Conservation (phyloP, 2,113 vertebrate species). For the Aphyosemion australe region DNA sequence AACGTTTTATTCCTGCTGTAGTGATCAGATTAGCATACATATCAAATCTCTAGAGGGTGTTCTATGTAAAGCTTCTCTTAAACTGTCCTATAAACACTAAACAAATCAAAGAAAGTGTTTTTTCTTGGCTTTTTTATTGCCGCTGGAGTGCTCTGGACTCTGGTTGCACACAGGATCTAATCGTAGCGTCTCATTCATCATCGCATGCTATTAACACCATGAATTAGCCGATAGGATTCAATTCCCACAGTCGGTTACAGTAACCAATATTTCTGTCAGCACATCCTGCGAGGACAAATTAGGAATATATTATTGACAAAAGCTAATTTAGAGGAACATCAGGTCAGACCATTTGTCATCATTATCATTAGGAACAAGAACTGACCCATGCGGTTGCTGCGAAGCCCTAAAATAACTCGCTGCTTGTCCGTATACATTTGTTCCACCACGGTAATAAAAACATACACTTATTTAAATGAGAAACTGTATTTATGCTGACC, state of each 20-base stretch:
- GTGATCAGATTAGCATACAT: constrained; percentile 15
- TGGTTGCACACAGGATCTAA: constrained; percentile 44
- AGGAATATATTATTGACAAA: constrained; percentile 82
- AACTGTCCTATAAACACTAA: neutral
- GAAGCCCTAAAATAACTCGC: constrained; percentile 45
- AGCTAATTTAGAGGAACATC: constrained; percentile 77
- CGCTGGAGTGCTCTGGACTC: constrained; percentile 42
- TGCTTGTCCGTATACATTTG: constrained; percentile 1
- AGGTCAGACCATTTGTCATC: constrained; percentile 65
- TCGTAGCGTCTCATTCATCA: constrained; percentile 68
- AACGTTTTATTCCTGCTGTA: constrained; percentile 7
- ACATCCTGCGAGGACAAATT: constrained; percentile 77
- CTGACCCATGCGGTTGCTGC: constrained; percentile 33
- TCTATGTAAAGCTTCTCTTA: neutral
- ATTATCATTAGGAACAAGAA: constrained; percentile 65
- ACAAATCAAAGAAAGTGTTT: constrained; percentile 3
- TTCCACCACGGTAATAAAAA: constrained; percentile 33
- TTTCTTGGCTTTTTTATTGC: constrained; percentile 19
- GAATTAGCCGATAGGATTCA: constrained; percentile 75
- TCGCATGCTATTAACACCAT: constrained; percentile 69
- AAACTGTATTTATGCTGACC: constrained; percentile 38
- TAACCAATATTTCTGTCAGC: constrained; percentile 80
- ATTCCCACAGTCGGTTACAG: constrained; percentile 80
- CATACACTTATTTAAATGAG: constrained; percentile 49
- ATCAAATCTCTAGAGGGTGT: neutral